These are phyloP conservation scores for Aplocera efformata DNA, from an alignment of 2,888 invertebrate genomes.

Conservation along the genomic window DNA sequence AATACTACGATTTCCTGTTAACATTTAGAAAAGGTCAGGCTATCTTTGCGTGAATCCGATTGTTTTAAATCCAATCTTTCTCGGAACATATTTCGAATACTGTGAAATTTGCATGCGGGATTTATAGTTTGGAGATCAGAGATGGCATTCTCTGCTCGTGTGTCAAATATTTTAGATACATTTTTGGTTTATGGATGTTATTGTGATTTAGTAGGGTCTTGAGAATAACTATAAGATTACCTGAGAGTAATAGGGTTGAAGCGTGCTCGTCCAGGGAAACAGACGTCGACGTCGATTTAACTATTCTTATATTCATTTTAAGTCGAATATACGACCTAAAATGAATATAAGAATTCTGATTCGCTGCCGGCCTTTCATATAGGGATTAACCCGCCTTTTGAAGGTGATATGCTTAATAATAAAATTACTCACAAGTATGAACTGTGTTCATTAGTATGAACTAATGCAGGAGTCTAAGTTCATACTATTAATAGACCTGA, in stretches of 20 bases:
- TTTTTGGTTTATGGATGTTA: slow-evolving; percentile 56
- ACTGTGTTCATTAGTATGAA: too few relatives aligned
- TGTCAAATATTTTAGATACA: slow-evolving; percentile 66
- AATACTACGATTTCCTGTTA: slow-evolving; percentile 66
- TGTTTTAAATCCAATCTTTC: slow-evolving; percentile 49
- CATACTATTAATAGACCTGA: too few relatives aligned
- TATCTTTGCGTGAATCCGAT: slow-evolving; percentile 56
- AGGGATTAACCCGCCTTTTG: too few relatives aligned
- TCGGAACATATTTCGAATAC: slow-evolving; percentile 47
- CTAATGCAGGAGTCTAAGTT: too few relatives aligned
- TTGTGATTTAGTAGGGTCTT: slow-evolving; percentile 55
- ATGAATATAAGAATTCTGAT: too few relatives aligned
- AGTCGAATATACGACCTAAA: too few relatives aligned
- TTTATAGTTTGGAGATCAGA: slow-evolving; percentile 56
- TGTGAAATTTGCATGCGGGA: slow-evolving; percentile 65
- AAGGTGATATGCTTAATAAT: too few relatives aligned
- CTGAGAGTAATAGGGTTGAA: background rate
- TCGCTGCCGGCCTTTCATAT: too few relatives aligned
- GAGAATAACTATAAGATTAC: slow-evolving; percentile 47
- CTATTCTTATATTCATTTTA: too few relatives aligned
- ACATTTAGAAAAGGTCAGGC: slow-evolving; percentile 37
- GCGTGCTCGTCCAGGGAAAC: too few relatives aligned
- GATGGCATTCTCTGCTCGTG: slow-evolving; percentile 56
- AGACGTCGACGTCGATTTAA: too few relatives aligned
- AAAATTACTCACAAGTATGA: too few relatives aligned